phyloP scores from a whole-genome alignment of 2,797 vertebrate species.

The Menidia menidia region DNA sequence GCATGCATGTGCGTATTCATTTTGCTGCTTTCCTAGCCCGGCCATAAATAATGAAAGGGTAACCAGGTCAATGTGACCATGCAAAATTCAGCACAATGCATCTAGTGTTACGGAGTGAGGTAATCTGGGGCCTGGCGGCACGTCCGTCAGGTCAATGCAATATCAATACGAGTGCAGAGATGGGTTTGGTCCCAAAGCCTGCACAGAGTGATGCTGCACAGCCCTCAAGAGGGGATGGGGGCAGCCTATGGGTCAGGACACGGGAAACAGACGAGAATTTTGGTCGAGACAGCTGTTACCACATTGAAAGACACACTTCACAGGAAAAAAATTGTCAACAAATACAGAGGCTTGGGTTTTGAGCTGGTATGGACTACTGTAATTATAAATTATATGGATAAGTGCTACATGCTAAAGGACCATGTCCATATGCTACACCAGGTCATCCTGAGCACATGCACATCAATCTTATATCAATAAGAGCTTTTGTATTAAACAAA shows the following conservation, averaged over 20 bases:
- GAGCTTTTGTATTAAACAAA: too few species aligned
- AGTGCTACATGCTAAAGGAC: too few species aligned
- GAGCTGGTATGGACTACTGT: neutral
- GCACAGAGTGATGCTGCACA: conserved; percentile 18
- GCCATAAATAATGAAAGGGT: conserved; percentile 80
- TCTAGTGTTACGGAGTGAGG: conserved; percentile 79
- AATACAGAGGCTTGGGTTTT: conserved; percentile 3
- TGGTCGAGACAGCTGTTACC: conserved; percentile 43
- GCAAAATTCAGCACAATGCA: conserved; percentile 81
- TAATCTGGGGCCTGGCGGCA: conserved; percentile 58
- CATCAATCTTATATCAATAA: too few species aligned
- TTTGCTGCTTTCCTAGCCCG: conserved; percentile 60
- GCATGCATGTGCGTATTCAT: conserved; percentile 55
- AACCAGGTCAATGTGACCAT: conserved; percentile 82
- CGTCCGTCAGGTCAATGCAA: conserved; percentile 67
- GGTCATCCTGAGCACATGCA: too few species aligned
- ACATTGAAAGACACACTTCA: conserved; percentile 24
- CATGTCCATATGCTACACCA: too few species aligned
- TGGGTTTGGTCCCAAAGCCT: conserved; percentile 27
- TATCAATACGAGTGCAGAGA: conserved; percentile 67
- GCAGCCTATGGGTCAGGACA: conserved; percentile 45
- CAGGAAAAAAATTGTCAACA: conserved; percentile 7
- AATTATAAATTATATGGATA: too few species aligned
- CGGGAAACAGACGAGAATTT: conserved; percentile 31
- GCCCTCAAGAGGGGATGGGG: conserved; percentile 45